Conservation (phyloP, 1,140 invertebrate species). For the Wasmannia auropunctata region DNA sequence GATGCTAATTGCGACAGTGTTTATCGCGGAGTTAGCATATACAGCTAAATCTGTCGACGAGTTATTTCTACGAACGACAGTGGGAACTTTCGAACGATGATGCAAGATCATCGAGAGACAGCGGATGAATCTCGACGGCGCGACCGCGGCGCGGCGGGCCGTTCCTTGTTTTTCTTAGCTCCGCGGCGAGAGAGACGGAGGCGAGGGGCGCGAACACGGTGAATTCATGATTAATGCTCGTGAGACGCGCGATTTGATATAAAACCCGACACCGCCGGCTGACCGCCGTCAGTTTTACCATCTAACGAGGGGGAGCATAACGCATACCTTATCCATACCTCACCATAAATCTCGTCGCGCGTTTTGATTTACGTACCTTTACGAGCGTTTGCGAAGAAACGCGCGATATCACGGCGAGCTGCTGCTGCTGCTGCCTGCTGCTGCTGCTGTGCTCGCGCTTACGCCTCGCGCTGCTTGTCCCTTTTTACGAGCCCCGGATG, state of each 20-base stretch:
- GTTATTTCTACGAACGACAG: neutral
- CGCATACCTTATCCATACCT: slow-evolving; percentile 70
- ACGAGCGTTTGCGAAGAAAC: slow-evolving; percentile 29
- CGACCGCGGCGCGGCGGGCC: neutral
- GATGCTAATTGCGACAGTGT: slow-evolving; percentile 1
- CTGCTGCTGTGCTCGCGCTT: neutral
- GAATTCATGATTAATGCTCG: slow-evolving; percentile 71
- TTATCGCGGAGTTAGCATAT: neutral
- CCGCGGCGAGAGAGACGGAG: neutral
- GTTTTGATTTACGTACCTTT: slow-evolving; percentile 68
- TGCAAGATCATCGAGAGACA: slow-evolving; percentile 11
- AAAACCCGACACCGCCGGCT: slow-evolving; percentile 69
- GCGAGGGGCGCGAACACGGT: neutral
- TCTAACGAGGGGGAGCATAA: slow-evolving; percentile 66
- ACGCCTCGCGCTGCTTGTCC: neutral
- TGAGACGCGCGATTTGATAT: slow-evolving; percentile 71
- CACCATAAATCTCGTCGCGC: slow-evolving; percentile 64
- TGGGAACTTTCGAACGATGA: neutral
- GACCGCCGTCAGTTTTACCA: slow-evolving; percentile 65
- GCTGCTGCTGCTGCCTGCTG: neutral
- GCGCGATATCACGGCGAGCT: slow-evolving; percentile 13
- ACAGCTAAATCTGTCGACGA: neutral
- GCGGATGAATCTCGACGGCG: neutral
- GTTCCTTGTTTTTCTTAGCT: slow-evolving; percentile 14
- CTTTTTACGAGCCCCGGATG: slow-evolving; percentile 24